phyloP scores from a whole-genome alignment of 1,140 invertebrate species.

The Colletes gigas region DNA sequence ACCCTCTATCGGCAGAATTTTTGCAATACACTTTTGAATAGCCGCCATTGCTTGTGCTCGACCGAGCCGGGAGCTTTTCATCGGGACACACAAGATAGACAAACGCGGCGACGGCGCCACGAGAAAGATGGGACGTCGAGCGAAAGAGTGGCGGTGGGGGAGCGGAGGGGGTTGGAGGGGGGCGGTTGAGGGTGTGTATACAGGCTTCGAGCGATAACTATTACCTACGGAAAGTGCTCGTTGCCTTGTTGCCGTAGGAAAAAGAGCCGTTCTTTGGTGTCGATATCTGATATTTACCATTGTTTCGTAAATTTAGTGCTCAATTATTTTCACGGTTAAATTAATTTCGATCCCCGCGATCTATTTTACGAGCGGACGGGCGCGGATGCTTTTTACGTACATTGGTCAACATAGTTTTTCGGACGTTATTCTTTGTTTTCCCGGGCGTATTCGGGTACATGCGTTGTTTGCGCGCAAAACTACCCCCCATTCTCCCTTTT shows the following conservation, averaged over 20 bases:
- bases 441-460: too few relatives aligned
- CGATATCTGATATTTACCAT: constrained; percentile 15
- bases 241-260: constrained; percentile 24
- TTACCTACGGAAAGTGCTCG: constrained; percentile 35
- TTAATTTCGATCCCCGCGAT: too few relatives aligned
- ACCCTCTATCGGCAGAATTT: constrained; percentile 55
- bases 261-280: constrained; percentile 1
- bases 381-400: too few relatives aligned
- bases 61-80: constrained; percentile 51
- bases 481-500: too few relatives aligned
- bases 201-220: constrained; percentile 26
- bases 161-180: too few relatives aligned
- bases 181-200: too few relatives aligned
- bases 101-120: neutral
- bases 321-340: neutral
- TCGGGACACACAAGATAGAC: constrained; percentile 26
- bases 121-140: constrained; percentile 26
- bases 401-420: too few relatives aligned
- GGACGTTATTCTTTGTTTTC: too few relatives aligned
- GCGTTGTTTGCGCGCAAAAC: too few relatives aligned
- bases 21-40: constrained; percentile 64
- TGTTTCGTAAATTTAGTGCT: neutral
- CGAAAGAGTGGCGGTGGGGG: too few relatives aligned
- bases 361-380: too few relatives aligned
- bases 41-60: constrained; percentile 52